These are phyloP conservation scores for Florisuga fusca DNA, from an alignment of 2,797 vertebrate species.

Conservation along the genomic window DNA sequence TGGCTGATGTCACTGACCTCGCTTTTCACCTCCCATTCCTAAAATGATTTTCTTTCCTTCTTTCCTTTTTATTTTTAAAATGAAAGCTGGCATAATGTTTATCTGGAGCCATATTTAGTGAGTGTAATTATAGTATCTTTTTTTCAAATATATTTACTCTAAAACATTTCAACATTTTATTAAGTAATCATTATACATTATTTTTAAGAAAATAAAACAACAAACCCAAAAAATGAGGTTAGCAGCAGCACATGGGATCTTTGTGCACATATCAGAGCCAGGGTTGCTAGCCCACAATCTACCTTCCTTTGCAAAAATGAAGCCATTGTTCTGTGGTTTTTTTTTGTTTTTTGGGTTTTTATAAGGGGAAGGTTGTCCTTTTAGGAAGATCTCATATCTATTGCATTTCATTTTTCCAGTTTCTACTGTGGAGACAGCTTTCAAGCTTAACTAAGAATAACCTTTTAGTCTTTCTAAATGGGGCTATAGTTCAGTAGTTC, in stretches of 20 bases:
- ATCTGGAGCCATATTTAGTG: conserved; percentile 18
- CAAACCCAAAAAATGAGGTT: not conserved
- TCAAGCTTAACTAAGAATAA: not conserved
- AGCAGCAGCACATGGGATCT: not conserved
- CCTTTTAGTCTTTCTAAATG: not conserved
- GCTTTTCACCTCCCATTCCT: conserved; percentile 4
- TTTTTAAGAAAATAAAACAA: not conserved
- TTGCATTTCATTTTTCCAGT: not conserved
- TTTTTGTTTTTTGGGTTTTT: not conserved
- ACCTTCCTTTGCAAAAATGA: not conserved
- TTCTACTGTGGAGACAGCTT: not conserved
- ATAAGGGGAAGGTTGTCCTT: not conserved
- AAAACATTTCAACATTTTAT: not conserved
- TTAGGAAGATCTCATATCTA: not conserved
- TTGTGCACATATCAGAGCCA: not conserved
- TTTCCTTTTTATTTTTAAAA: not conserved
- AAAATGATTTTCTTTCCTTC: conserved; percentile 11
- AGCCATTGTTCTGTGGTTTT: not conserved
- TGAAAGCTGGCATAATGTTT: not conserved
- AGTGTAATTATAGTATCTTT: conserved; percentile 47
- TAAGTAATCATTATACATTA: not conserved
- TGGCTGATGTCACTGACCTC: not conserved
- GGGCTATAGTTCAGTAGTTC: not conserved
- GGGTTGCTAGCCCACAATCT: not conserved
- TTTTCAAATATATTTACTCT: conserved; percentile 22